Percentiles rank a stretch among this genome's conserved stretches.
Conservation (phyloP, 2,797 vertebrate genomes). For the Pyrocephalus nanus region DNA sequence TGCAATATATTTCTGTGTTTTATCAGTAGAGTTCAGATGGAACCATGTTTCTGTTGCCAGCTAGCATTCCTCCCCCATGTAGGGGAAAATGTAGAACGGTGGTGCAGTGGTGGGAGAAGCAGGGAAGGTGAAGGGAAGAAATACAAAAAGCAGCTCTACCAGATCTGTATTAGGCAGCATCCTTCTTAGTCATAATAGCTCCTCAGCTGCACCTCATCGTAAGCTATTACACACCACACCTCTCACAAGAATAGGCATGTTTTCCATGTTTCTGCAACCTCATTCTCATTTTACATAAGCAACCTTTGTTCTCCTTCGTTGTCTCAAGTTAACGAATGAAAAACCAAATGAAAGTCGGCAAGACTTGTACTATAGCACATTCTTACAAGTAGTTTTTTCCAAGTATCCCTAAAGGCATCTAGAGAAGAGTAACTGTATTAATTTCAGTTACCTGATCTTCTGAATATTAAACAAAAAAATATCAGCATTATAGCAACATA, state of each 20-base stretch:
- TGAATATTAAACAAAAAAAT: background rate
- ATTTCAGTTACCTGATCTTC: background rate
- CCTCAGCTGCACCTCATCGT: background rate
- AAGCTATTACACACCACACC: background rate
- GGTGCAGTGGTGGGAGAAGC: background rate
- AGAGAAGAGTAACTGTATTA: background rate
- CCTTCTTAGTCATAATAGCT: background rate
- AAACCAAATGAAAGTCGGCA: background rate
- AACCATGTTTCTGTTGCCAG: background rate
- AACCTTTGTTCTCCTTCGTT: background rate
- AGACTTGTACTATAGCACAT: background rate
- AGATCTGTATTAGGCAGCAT: background rate
- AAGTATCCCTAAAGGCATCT: background rate
- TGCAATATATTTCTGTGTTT: background rate
- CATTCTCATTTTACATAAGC: constrained; percentile 3
- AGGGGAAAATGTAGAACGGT: background rate
- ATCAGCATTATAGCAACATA: background rate
- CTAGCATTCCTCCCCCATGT: background rate
- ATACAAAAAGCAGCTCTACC: background rate
- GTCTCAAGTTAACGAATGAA: background rate
- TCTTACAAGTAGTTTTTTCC: background rate
- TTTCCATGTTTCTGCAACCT: background rate
- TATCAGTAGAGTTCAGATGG: background rate
- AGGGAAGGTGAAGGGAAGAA: background rate
- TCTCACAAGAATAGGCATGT: constrained; percentile 31